These are phyloP conservation scores for Apogon talboti DNA, from an alignment of 2,797 vertebrate species.

Conservation along the genomic window DNA sequence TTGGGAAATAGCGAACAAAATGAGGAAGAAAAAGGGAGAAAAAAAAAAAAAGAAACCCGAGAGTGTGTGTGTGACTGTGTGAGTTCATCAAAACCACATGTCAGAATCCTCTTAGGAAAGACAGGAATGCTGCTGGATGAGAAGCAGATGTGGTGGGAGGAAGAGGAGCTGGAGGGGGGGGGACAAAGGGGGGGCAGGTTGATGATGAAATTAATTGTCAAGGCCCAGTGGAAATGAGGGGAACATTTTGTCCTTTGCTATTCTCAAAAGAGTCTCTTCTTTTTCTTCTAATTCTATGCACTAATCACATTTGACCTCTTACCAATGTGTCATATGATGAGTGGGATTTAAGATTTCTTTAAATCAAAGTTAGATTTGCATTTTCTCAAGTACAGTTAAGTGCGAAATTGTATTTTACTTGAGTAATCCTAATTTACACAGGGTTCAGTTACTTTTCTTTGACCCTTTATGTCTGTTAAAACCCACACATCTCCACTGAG, in stretches of 20 bases:
- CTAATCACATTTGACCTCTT: no score
- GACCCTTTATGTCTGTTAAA: no score
- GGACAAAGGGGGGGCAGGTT: background rate
- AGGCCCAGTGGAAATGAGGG: background rate
- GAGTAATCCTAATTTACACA: no score
- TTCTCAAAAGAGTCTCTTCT: background rate
- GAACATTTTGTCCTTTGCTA: slow-evolving; percentile 13
- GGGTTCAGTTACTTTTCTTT: no score
- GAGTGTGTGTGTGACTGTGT: slow-evolving; percentile 24
- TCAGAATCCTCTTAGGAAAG: slow-evolving; percentile 55
- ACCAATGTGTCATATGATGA: no score
- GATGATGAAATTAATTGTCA: slow-evolving; percentile 18
- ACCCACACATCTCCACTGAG: no score
- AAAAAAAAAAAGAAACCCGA: slow-evolving; percentile 3
- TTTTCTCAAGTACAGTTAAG: no score
- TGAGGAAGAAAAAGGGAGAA: slow-evolving; percentile 27
- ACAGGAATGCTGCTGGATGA: slow-evolving; percentile 60
- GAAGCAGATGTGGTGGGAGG: slow-evolving; percentile 64
- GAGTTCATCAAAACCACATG: slow-evolving; percentile 72
- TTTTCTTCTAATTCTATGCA: no score
- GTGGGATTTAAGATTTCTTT: no score
- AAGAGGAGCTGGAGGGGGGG: background rate
- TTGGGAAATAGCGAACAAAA: slow-evolving; percentile 32
- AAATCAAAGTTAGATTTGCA: no score
- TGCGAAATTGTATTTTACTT: no score